Evolutionary conservation across 2,797 vertebrate genomes (phyloP), one percentile per base, ranked within the genome.

Genomic region (Liparis tanakae): DNA sequence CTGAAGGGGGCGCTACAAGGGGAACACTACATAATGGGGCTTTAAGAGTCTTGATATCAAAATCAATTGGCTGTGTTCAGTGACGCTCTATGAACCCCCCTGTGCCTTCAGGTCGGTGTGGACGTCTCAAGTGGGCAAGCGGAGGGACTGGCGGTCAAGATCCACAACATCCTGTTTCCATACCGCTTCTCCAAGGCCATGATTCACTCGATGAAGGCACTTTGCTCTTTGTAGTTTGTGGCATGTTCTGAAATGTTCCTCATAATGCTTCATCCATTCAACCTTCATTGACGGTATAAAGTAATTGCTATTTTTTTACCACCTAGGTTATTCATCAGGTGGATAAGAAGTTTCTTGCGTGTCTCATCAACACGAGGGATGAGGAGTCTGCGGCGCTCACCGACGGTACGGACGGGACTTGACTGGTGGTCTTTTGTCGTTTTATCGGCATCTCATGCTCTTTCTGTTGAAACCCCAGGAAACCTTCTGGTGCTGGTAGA

Each of bases 141-240:
- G 1, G 95, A 96, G 10, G 94, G 83, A 60, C 92, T 98, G 76
- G 95, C 95, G 36, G 97, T 99, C 63, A 99, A 98, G 92, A 95
- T 99, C 80, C 97, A 99, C 90, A 99, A 98, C 71, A 94, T 99
- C 76, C 91, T 99, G 8, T 97, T 96, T 88, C 96, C 97, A 1
- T 99, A 98, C 68, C 96, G 96, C 69, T 99, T 99, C 87, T 98
- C 97, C 80, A 99, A 98, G 86, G 94, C 95, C 44, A 99, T 99
- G 98, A 95, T 99, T 85, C 94, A 95, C 78, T 97, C 97, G 4
- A 94, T 99, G 96, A 96, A 97, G 97, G 98, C 93, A 94, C 85
- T 78, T 58, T 10, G 53, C 57, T 64, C 7, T 36, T 54, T 61
- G 39, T 39, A 3, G 20, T 0, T 67, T 44, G 12, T 44, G 12